Percentiles rank a stretch among this genome's conserved stretches.
phyloP scores from a whole-genome alignment of 2,797 vertebrate species.

The Luscinia luscinia region DNA sequence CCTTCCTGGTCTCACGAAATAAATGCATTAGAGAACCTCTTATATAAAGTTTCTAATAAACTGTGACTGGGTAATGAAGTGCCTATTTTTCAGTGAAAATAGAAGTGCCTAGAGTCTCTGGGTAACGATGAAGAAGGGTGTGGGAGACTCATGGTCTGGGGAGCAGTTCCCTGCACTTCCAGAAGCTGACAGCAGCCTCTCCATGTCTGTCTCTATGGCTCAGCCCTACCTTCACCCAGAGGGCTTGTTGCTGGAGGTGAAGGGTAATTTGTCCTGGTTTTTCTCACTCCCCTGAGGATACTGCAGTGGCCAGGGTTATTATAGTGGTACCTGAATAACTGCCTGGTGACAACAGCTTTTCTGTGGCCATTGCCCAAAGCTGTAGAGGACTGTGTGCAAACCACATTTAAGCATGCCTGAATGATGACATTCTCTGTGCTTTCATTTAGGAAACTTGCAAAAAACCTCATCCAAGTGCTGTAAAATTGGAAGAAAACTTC shows the following conservation, averaged over 20 bases:
- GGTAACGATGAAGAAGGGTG: not conserved
- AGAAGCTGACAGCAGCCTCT: not conserved
- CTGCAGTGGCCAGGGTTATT: not conserved
- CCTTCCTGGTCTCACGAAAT: not conserved
- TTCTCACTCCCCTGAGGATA: not conserved
- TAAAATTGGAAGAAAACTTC: slow-evolving; percentile 74
- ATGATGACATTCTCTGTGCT: not conserved
- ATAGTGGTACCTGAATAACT: not conserved
- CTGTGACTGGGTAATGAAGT: not conserved
- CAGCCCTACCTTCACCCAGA: not conserved
- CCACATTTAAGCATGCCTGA: not conserved
- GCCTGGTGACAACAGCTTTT: not conserved
- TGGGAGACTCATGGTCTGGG: not conserved
- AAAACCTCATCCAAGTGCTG: slow-evolving; percentile 61
- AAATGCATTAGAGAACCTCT: slow-evolving; percentile 14
- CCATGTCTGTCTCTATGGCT: not conserved
- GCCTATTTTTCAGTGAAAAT: not conserved
- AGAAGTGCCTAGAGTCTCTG: not conserved
- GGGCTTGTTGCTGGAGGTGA: not conserved
- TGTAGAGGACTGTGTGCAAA: not conserved
- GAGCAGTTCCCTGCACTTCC: not conserved
- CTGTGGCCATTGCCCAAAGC: not conserved
- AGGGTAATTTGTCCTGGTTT: not conserved
- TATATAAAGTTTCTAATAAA: not conserved
- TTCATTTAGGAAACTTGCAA: slow-evolving; percentile 74